Evolutionary conservation across 2,888 invertebrate genomes (phyloP).

Genomic region (Galerucella pusilla): DNA sequence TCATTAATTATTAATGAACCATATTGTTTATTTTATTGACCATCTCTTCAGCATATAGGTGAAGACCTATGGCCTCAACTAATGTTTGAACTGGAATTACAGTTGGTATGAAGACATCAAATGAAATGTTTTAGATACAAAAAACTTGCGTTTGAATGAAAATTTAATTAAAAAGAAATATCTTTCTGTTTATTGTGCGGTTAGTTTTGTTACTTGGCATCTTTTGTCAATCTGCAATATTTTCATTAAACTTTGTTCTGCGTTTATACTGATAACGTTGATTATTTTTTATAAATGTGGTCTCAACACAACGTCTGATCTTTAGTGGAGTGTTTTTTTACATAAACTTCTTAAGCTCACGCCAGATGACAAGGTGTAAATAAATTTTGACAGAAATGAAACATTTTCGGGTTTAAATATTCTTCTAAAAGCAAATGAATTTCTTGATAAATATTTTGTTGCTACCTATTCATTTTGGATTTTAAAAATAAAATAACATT

Average conservation of each 20-base stretch:
- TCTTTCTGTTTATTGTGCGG: slow-evolving; percentile 9
- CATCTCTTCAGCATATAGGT: too few species aligned
- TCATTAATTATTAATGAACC: not conserved
- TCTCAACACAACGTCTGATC: slow-evolving; percentile 53
- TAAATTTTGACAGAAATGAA: not conserved
- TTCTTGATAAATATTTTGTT: too few species aligned
- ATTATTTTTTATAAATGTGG: slow-evolving; percentile 57
- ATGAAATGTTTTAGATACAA: too few species aligned
- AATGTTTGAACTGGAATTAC: too few species aligned
- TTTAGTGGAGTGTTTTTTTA: slow-evolving; percentile 13
- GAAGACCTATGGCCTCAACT: too few species aligned
- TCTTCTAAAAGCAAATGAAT: too few species aligned
- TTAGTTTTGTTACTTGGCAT: slow-evolving; percentile 44
- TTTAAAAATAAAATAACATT: too few species aligned
- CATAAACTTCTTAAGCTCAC: not conserved
- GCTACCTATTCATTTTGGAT: too few species aligned
- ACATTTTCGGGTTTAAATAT: not conserved
- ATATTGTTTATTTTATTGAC: too few species aligned
- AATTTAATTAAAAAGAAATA: not conserved
- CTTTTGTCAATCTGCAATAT: slow-evolving; percentile 43
- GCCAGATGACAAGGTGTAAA: not conserved
- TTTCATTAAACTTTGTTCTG: slow-evolving; percentile 40
- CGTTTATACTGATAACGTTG: slow-evolving; percentile 46
- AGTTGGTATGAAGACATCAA: too few species aligned
- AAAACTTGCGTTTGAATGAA: not conserved